Base-by-base conservation (phyloP, 2,888 invertebrate genomes). In the Acanthosepion lycidas region DNA sequence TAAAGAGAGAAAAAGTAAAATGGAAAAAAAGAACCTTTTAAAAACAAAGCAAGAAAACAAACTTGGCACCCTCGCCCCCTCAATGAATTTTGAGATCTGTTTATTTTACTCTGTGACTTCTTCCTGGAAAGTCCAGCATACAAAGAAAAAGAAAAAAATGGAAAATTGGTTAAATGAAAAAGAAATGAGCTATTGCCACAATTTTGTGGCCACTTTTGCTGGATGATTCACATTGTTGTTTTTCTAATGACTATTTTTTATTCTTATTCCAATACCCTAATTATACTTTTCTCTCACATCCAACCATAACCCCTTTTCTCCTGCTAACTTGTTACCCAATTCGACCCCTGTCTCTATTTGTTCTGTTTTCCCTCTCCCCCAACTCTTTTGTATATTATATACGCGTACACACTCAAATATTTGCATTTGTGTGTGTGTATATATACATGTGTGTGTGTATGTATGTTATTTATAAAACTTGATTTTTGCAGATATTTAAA, bases 1-100 rank as follows among this genome's bases (percentile, higher is more conserved):
- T 78, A n/a, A 78, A 78, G n/a, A n/a, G n/a, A n/a, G n/a, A 78
- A 78, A 78, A 78, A 78, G 78, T 78, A n/a, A 78, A 78, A 78
- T 33, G n/a, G 78, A 59, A 59, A 59, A 59, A 23, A 20, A 59
- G 26, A 23, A 20, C 15, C 33, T n/a, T 78, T 12, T 33, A 78
- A 78, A 78, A n/a, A 78, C n/a, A 78, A 78, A 78, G 12, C 78
- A 78, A 78, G 78, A 78, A 78, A n/a, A 78, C n/a, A 33, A 78
- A 78, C n/a, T 78, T 33, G 12, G 78, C 78, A 42, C 42, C 42
- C 42, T 42, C 42, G 78, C 33, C 78, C 33, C n/a, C 78, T 78
- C 78, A 78, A 78, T 78, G n/a, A 78, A 78, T n/a, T 59, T 78
- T 78, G 78, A 78, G 78, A 78, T 78, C 78, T 78, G 78, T 78